phyloP scores from a whole-genome alignment of 2,888 invertebrate species.

The Acrobasis consociella region DNA sequence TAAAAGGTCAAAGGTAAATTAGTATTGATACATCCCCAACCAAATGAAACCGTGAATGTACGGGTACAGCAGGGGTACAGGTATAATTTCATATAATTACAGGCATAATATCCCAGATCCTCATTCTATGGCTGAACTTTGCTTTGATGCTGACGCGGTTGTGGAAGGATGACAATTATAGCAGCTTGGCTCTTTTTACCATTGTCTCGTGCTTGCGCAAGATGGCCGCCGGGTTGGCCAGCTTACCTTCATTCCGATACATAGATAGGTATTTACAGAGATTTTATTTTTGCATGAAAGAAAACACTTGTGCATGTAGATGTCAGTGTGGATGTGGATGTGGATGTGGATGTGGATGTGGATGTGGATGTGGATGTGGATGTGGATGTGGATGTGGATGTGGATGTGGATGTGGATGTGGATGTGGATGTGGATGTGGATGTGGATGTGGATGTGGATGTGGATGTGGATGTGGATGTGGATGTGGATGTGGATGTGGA shows the following conservation, averaged over 20 bases:
- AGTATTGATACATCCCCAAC: no score
- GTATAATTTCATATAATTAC: slow-evolving; percentile 34
- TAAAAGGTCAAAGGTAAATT: no score
- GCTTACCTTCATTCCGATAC: slow-evolving; percentile 39
- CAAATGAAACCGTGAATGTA: no score
- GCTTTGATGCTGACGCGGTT: slow-evolving; percentile 47
- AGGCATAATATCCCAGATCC: slow-evolving; percentile 50
- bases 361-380: neutral
- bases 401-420: neutral
- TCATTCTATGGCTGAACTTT: slow-evolving; percentile 50
- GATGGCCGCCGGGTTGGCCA: slow-evolving; percentile 37
- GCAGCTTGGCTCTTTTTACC: slow-evolving; percentile 65
- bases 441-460: neutral
- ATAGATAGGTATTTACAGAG: slow-evolving; percentile 39
- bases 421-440: neutral
- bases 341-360: neutral
- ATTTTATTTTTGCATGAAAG: neutral
- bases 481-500: slow-evolving; percentile 3
- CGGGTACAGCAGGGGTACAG: no score
- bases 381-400: neutral
- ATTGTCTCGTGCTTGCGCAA: slow-evolving; percentile 52
- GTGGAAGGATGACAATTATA: slow-evolving; percentile 57
- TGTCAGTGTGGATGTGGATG: neutral
- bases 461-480: neutral
- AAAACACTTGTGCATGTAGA: neutral